These are phyloP conservation scores for Phaenicophaeus curvirostris DNA, from an alignment of 2,797 vertebrate species.

Conservation along the genomic window DNA sequence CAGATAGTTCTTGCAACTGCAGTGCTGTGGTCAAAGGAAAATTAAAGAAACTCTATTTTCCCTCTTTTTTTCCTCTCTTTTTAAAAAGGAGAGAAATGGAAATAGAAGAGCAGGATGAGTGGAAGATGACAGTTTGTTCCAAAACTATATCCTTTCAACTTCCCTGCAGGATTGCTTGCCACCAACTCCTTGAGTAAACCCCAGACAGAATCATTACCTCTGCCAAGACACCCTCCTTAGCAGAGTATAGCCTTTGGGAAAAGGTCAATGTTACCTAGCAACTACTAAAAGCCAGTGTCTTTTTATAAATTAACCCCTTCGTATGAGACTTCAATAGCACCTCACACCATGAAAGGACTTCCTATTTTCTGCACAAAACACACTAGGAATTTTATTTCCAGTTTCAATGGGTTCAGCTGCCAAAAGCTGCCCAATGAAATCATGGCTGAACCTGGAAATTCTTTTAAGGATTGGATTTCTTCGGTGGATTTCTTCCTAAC, in stretches of 20 bases:
- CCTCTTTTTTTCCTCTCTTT: rapidly evolving
- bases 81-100: background rate
- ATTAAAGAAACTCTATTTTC: background rate
- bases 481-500: background rate
- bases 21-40: background rate
- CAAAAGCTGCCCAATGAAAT: background rate
- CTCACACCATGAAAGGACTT: background rate
- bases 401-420: background rate
- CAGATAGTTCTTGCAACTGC: background rate
- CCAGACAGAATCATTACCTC: background rate
- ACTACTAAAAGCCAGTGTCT: conserved; percentile 30
- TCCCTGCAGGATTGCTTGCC: background rate
- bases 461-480: background rate
- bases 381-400: background rate
- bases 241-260: conserved; percentile 28
- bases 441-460: background rate
- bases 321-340: background rate
- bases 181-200: background rate
- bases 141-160: background rate
- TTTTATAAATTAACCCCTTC: conserved; percentile 57
- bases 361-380: background rate
- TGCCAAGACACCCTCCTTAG: background rate
- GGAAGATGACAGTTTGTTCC: background rate
- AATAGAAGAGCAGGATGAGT: background rate
- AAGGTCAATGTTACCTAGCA: conserved; percentile 65